Evolutionary conservation across 2,888 invertebrate species (phyloP).

Genomic region (Monochamus alternatus): DNA sequence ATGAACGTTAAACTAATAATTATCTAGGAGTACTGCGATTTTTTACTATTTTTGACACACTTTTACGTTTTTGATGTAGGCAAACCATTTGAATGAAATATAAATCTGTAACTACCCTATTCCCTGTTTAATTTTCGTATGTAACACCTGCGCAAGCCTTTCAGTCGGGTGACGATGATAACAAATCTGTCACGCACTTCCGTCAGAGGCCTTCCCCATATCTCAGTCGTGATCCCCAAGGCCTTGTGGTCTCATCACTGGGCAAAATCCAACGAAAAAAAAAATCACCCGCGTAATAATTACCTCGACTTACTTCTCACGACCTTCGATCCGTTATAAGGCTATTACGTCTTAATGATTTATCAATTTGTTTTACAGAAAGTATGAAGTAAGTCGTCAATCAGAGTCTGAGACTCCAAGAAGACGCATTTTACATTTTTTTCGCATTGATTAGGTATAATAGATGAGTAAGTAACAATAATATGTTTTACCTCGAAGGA

Average conservation of each 20-base stretch:
- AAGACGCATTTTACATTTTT: not conserved
- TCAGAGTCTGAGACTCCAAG: not conserved
- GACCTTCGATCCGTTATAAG: conserved; percentile 61
- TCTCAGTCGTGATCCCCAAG: conserved; percentile 47
- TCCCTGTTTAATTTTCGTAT: no score
- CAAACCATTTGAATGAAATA: no score
- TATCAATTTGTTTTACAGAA: conserved; percentile 43
- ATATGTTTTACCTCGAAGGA: no score
- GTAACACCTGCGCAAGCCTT: not conserved
- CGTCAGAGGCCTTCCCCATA: conserved; percentile 34
- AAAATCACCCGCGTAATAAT: conserved; percentile 49
- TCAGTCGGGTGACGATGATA: conserved; percentile 6
- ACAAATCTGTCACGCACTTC: conserved; percentile 36
- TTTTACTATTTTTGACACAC: no score
- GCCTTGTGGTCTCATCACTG: conserved; percentile 54
- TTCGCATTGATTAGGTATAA: not conserved
- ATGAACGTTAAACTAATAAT: no score
- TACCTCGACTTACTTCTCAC: conserved; percentile 58
- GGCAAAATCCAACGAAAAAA: conserved; percentile 52
- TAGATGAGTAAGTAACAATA: no score
- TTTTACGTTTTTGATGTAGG: no score
- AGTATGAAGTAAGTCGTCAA: conserved; percentile 10
- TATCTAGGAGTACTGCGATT: no score
- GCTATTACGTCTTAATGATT: conserved; percentile 56
- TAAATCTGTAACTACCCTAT: no score